Evolutionary conservation across 2,888 invertebrate species (phyloP), one percentile per base, ranked within the genome.

Genomic region (Parthenolecanium corni): DNA sequence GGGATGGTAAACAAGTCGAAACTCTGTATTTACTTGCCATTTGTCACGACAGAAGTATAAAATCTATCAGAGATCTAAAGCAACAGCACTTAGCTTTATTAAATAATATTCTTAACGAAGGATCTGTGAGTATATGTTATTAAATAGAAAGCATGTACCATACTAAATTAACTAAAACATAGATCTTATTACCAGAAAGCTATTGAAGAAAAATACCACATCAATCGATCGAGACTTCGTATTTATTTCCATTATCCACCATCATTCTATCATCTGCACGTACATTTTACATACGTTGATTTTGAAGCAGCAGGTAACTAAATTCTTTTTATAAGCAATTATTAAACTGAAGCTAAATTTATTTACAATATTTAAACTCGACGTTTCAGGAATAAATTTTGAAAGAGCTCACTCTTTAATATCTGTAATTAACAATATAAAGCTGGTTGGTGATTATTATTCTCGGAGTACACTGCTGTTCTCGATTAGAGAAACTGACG

Each of bases 171-270:
- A n/a, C 2, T 46, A 52, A 6, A 52, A 44, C 4, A 44, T 40
- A 3, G 61, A 38, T 24, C 52, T 62, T 51, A 1, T 54, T 79
- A 79, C 56, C 75, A 87, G 84, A 78, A 80, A 72, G 82, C 82
- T 2, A 89, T 97, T 64, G 72, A 80, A 53, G 79, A 86, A 36
- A 88, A 86, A 70, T 96, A 87, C 75, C 80, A 80, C 14, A 69
- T 97, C 1, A 75, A 80, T 3, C 73, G 78, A 16, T 80, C 81
- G 4, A 84, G 89, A 71, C 73, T 96, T 24, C 79, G 94, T 23
- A 80, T 89, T 66, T 97, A 88, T 73, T 73, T 96, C 0, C 96
- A 97, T 73, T 97, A 97, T 75, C 95, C 93, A 71, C 97, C 97
- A 0, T 90, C 94, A 0, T 98, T 93, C 76, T 96, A 94, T 75